Evolutionary conservation across 2,888 invertebrate genomes (phyloP).

Genomic region (Pachymerium ferrugineum): DNA sequence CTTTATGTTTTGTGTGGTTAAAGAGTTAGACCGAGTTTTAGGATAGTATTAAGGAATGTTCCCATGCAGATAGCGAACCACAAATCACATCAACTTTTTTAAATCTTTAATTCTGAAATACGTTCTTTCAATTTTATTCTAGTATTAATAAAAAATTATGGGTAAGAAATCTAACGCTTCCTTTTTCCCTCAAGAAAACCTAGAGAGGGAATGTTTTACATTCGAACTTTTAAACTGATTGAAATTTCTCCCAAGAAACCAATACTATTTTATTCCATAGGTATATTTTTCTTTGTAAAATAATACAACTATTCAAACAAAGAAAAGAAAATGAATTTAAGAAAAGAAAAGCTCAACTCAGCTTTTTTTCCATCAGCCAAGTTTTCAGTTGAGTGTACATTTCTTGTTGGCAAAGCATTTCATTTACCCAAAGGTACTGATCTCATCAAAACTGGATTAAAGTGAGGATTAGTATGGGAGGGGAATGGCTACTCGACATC

Average conservation of each 20-base stretch:
- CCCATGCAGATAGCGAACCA: background rate
- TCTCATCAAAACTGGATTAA: slow-evolving; percentile 21
- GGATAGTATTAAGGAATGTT: background rate
- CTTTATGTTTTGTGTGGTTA: slow-evolving; percentile 18
- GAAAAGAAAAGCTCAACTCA: background rate
- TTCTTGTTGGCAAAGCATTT: slow-evolving; percentile 3
- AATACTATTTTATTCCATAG: too few relatives aligned
- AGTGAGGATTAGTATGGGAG: background rate
- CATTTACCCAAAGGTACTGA: slow-evolving; percentile 14
- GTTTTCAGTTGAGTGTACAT: slow-evolving; percentile 1
- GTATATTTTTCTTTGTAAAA: background rate
- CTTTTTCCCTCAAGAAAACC: too few relatives aligned
- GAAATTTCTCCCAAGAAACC: too few relatives aligned
- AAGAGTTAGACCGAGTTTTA: background rate
- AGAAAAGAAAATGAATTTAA: background rate
- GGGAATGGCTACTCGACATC: slow-evolving; percentile 21
- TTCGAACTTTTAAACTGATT: too few relatives aligned
- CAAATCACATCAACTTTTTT: background rate
- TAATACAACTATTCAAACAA: background rate
- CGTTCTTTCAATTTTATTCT: too few relatives aligned
- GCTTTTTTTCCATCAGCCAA: background rate
- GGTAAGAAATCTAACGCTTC: too few relatives aligned
- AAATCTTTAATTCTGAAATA: too few relatives aligned
- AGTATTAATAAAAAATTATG: too few relatives aligned
- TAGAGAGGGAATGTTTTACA: too few relatives aligned